Evolutionary conservation across 64 coral and sea anemone species (phyloP).

Genomic region (Astreopora myriophthalma): DNA sequence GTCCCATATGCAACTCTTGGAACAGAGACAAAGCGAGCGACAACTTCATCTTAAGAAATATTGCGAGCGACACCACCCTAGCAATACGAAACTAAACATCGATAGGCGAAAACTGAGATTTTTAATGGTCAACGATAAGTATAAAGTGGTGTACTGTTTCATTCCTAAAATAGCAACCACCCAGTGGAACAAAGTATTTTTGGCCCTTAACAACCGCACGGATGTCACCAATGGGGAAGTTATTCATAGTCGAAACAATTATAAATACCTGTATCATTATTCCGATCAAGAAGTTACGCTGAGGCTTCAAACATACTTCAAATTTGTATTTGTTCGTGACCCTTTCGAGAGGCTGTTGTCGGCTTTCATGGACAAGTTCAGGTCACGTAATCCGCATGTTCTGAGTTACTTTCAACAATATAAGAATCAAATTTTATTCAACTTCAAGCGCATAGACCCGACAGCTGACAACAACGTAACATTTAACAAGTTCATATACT

Average conservation of each 20-base stretch:
- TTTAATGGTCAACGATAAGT: not conserved
- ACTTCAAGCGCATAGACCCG: not conserved
- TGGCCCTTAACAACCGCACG: not conserved
- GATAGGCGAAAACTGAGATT: not conserved
- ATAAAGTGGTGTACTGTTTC: not conserved
- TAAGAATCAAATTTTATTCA: not conserved
- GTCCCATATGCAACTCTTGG: too few species aligned
- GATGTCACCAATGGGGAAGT: not conserved
- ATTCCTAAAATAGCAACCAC: not conserved
- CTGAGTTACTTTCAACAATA: too few species aligned
- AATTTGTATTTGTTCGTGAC: conserved; percentile 18
- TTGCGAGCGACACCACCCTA: not conserved
- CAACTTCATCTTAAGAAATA: not conserved
- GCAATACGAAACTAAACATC: not conserved
- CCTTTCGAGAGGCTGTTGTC: conserved; percentile 6
- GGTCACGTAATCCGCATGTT: too few species aligned
- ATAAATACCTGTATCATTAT: not conserved
- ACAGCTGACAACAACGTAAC: not conserved
- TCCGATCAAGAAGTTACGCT: not conserved
- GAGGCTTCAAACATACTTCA: not conserved
- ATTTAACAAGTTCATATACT: not conserved
- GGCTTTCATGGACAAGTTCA: not conserved
- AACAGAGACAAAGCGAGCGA: not conserved
- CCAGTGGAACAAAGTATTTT: not conserved
- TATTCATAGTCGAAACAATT: not conserved